Percentiles rank a stretch among this genome's conserved stretches.
Conservation (phyloP, 2,797 vertebrate species). For the Bovichtus diacanthus region DNA sequence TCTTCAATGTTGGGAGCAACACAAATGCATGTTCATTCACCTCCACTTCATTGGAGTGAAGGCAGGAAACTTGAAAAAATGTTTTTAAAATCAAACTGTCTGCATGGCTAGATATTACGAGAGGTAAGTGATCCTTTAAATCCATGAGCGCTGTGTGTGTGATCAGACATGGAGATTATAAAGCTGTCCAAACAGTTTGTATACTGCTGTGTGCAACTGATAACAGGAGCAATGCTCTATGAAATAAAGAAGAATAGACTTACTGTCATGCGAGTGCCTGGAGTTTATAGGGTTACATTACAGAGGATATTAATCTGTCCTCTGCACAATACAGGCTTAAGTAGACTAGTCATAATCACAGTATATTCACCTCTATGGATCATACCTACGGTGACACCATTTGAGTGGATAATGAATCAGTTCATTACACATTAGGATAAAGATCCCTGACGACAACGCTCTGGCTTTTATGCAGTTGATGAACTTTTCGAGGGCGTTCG, state of each 20-base stretch:
- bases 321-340: constrained; percentile 45
- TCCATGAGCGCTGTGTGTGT: constrained; percentile 2
- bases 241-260: constrained; percentile 73
- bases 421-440: constrained; percentile 15
- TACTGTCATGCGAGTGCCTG: constrained; percentile 63
- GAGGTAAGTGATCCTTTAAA: constrained; percentile 13
- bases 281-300: constrained; percentile 55
- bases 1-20: neutral
- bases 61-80: neutral
- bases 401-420: constrained; percentile 1
- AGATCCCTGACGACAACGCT: neutral
- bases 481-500: neutral
- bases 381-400: constrained; percentile 8
- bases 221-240: constrained; percentile 44
- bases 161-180: constrained; percentile 28
- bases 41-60: neutral
- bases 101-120: neutral
- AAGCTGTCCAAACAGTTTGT: constrained; percentile 42
- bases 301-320: constrained; percentile 56
- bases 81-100: neutral
- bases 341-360: constrained; percentile 52
- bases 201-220: constrained; percentile 42
- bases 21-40: neutral
- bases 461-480: neutral
- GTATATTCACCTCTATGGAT: constrained; percentile 26